Evolutionary conservation across 2,797 vertebrate genomes (phyloP), one percentile per base, ranked within the genome.

Genomic region (Aldrovandia affinis): DNA sequence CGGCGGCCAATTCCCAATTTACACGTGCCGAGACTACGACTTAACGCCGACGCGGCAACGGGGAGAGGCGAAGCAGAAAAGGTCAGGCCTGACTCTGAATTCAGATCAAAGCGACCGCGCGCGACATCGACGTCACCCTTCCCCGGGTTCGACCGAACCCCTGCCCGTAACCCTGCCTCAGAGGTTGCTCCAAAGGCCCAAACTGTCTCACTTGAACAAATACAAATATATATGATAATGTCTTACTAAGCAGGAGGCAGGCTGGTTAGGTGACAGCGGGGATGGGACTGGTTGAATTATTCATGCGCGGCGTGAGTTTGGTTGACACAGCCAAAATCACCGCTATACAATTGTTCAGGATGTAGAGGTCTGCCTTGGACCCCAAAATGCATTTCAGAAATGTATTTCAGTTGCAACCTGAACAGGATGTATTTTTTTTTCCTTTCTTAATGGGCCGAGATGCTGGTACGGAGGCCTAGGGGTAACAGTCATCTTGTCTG

Each of bases 31-130:
- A 14, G 15, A 20, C 15, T 30, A 22, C 7, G 25, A 78, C n/a
- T 52, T 28, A 5, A 50, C 18, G 12, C 30, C 18, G 7, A n/a
- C 30, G 1, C 0, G 50, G 52, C 15, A 59, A 68, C 2, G 28
- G 47, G n/a, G 61, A 81, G 28, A 75, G 54, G 61, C 61, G 77
- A 59, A 61, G 39, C 63, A 25, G 52, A 80, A 75, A 85, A 85
- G 79, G 78, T 81, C 63, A 81, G 78, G 33, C 79, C 61, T 84
- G 83, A 68, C 22, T 42, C 25, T 80, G 83, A 84, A 68, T 68
- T 80, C 47, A 68, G 78, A 80, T 84, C 30, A 50, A 70, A 57
- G 36, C 33, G 57, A 50, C 83, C n/a, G 57, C 10, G 42, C 22
- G 83, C 10, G 77, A 18, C 83, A 36, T 80, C 77, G 22, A 39